phyloP scores from a whole-genome alignment of 1,140 invertebrate genomes.

The Calephelis virginiensis region DNA sequence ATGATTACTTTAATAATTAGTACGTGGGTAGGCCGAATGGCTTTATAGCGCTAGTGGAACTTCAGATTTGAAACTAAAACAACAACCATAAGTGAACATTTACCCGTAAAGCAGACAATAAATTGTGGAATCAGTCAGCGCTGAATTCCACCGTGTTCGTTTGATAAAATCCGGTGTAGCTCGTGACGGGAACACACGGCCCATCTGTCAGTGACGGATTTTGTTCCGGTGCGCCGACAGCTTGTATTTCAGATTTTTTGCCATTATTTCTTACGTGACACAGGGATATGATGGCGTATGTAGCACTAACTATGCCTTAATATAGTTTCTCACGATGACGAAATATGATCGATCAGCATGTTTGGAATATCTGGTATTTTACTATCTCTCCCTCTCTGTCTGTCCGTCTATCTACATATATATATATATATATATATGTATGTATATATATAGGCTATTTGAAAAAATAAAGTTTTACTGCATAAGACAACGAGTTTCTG shows the following conservation, averaged over 20 bases:
- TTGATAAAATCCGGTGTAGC: slow-evolving; percentile 36
- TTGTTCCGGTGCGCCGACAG: slow-evolving; percentile 20
- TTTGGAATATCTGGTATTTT: too few relatives aligned
- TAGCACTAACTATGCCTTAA: too few relatives aligned
- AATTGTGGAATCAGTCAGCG: slow-evolving; percentile 14
- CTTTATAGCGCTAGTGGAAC: too few relatives aligned
- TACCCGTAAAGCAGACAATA: slow-evolving; percentile 21
- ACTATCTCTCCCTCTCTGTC: too few relatives aligned
- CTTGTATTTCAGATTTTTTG: slow-evolving; percentile 14
- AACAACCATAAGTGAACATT: slow-evolving; percentile 13
- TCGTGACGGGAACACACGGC: slow-evolving; percentile 30
- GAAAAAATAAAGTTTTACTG: too few relatives aligned
- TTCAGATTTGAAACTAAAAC: not conserved
- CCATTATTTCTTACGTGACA: slow-evolving; percentile 14
- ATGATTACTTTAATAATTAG: too few relatives aligned
- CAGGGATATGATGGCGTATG: not conserved
- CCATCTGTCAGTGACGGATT: slow-evolving; percentile 38
- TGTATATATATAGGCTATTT: too few relatives aligned
- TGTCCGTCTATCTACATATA: too few relatives aligned
- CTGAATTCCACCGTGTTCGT: slow-evolving; percentile 25
- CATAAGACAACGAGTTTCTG: too few relatives aligned
- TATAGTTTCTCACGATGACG: not conserved
- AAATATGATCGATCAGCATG: not conserved
- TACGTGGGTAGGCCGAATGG: too few relatives aligned
- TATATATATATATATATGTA: too few relatives aligned